Conservation (phyloP, 2,113 vertebrate species). For the Tapirus terrestris region DNA sequence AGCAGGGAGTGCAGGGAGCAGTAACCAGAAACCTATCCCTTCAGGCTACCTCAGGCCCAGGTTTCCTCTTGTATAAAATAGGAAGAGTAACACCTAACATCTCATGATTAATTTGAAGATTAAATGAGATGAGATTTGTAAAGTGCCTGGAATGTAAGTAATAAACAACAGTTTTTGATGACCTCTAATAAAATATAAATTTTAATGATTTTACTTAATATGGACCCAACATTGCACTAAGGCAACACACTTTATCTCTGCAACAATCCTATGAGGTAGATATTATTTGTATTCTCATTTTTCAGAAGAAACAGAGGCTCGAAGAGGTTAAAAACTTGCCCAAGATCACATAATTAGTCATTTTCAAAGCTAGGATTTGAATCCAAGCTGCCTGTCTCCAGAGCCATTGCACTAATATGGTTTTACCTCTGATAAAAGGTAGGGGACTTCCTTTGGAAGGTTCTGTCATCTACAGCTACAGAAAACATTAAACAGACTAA, state of each 20-base stretch:
- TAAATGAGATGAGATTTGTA: not conserved
- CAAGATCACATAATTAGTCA: not conserved
- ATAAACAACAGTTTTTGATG: not conserved
- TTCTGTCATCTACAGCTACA: not conserved
- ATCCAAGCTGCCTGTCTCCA: not conserved
- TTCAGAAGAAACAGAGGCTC: not conserved
- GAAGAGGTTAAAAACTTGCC: not conserved
- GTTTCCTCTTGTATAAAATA: not conserved
- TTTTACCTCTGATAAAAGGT: not conserved
- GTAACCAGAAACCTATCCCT: no score
- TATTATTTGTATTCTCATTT: not conserved
- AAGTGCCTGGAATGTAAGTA: not conserved
- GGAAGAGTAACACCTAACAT: not conserved
- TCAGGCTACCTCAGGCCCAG: not conserved
- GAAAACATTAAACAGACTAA: not conserved
- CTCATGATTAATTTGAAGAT: not conserved
- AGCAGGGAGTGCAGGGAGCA: no score
- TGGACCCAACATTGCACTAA: not conserved
- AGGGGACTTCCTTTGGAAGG: not conserved
- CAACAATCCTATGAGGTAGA: not conserved
- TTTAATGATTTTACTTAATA: not conserved
- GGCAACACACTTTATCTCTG: not conserved
- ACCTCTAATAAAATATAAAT: not conserved
- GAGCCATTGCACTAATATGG: not conserved
- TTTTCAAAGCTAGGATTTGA: not conserved